phyloP scores from a whole-genome alignment of 2,797 vertebrate species.

The Rachycentron canadum region DNA sequence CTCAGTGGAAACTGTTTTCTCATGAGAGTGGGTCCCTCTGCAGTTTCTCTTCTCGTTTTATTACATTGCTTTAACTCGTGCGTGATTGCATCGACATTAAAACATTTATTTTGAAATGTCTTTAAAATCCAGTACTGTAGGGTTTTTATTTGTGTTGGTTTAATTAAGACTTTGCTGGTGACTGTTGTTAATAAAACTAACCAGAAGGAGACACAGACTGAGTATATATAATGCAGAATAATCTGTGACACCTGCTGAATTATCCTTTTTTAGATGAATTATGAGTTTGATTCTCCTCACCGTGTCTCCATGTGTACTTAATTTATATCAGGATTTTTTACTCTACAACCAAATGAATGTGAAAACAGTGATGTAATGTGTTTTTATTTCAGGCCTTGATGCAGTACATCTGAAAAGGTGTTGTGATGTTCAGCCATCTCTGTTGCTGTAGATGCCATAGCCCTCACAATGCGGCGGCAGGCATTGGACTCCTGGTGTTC shows the following conservation, averaged over 20 bases:
- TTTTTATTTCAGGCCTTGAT: not conserved
- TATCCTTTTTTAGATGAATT: not conserved
- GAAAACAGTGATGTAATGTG: not conserved
- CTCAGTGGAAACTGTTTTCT: constrained; percentile 7
- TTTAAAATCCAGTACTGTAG: not conserved
- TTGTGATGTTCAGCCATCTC: not conserved
- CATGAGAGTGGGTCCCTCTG: not conserved
- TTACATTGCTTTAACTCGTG: not conserved
- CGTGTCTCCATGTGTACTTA: not conserved
- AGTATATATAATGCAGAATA: not conserved
- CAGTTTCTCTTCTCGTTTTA: constrained; percentile 4
- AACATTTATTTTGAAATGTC: not conserved
- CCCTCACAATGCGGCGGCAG: constrained; percentile 9
- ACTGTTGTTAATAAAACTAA: constrained; percentile 1
- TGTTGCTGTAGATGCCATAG: not conserved
- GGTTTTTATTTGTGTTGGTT: not conserved
- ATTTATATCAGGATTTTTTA: not conserved
- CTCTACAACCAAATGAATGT: not conserved
- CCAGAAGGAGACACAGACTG: not conserved
- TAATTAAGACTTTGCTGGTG: not conserved
- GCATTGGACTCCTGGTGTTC: constrained; percentile 29
- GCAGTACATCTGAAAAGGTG: not conserved
- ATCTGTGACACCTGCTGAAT: not conserved
- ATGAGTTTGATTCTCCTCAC: not conserved
- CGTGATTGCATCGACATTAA: not conserved